These are phyloP conservation scores for Vireo altiloquus DNA, from an alignment of 2,113 vertebrate genomes.

Conservation along the genomic window DNA sequence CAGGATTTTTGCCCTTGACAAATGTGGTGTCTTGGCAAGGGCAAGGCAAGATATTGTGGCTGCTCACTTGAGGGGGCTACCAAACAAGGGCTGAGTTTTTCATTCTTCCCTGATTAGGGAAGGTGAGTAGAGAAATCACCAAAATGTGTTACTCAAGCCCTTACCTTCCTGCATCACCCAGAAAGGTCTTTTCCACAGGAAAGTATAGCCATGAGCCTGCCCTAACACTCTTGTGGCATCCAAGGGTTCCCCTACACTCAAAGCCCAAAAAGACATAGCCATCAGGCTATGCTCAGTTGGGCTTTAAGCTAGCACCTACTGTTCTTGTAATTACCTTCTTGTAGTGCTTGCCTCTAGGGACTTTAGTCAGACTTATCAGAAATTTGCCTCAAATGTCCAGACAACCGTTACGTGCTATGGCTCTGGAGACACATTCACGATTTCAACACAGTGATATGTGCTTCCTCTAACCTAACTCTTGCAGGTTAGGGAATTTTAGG, in stretches of 20 bases:
- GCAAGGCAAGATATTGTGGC: not conserved
- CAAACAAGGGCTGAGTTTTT: not conserved
- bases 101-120: not conserved
- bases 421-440: not conserved
- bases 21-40: not conserved
- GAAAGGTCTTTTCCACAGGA: not conserved
- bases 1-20: not conserved
- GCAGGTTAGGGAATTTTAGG: not conserved
- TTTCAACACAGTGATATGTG: not conserved
- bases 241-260: not conserved
- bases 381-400: not conserved
- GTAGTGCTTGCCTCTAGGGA: not conserved
- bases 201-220: not conserved
- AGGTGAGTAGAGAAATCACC: not conserved
- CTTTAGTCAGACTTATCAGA: constrained; percentile 2
- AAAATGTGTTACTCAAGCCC: not conserved
- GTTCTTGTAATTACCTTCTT: not conserved
- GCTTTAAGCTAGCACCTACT: not conserved
- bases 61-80: not conserved
- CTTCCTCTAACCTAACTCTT: not conserved
- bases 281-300: not conserved
- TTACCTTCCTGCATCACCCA: not conserved
- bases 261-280: not conserved
- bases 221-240: not conserved
- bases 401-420: not conserved